Percentiles rank a stretch among this genome's conserved stretches.
phyloP scores from a whole-genome alignment of 2,797 vertebrate genomes.

The Phylloscopus collybita region DNA sequence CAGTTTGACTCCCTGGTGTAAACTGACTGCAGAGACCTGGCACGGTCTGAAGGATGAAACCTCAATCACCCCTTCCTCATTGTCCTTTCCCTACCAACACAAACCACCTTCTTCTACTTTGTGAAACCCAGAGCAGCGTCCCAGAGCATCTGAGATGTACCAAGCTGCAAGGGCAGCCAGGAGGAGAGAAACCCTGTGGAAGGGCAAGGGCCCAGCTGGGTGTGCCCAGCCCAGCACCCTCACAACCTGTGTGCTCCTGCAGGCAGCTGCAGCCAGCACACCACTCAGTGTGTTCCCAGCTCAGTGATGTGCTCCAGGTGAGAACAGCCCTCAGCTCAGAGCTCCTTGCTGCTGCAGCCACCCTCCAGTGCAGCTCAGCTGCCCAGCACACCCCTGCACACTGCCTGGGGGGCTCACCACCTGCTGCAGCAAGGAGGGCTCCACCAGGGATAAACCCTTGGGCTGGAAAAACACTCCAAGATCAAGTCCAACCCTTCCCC shows the following conservation, averaged over 20 bases:
- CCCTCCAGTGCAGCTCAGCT: not conserved
- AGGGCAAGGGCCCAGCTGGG: not conserved
- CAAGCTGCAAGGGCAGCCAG: not conserved
- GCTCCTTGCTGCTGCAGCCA: not conserved
- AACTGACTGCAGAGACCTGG: not conserved
- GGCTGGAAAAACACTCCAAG: not conserved
- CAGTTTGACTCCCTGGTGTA: fast-evolving
- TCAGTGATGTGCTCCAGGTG: too few species aligned
- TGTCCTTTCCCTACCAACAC: not conserved
- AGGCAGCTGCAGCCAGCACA: too few species aligned
- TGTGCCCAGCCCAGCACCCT: too few species aligned
- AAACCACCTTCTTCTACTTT: not conserved
- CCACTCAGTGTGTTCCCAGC: not conserved
- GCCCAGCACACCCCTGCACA: not conserved
- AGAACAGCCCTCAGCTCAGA: not conserved
- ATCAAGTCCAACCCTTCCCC: fast-evolving
- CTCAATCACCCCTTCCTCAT: fast-evolving
- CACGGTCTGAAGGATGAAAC: not conserved
- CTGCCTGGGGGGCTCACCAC: not conserved
- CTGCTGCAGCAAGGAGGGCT: not conserved
- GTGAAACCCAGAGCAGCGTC: not conserved
- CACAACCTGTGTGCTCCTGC: too few species aligned
- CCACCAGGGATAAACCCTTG: not conserved
- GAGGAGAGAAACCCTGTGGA: fast-evolving
- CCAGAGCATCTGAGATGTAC: not conserved